Evolutionary conservation across 2,113 vertebrate genomes (phyloP).

Genomic region (Nesoenas mayeri): DNA sequence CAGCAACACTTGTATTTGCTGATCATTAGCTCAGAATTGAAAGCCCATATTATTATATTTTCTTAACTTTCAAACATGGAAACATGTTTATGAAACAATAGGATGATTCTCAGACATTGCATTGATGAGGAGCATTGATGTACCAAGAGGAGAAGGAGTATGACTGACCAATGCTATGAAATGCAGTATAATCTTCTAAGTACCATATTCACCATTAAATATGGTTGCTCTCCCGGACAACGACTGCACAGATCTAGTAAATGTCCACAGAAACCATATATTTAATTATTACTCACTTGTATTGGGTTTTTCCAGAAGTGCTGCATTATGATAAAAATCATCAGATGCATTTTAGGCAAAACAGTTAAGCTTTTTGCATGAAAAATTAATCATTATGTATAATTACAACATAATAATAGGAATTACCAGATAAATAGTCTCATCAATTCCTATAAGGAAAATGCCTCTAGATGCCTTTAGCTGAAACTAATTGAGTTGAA

Average conservation of each 20-base stretch:
- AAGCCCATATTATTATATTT: neutral
- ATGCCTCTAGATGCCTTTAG: slow-evolving; percentile 17
- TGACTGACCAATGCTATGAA: neutral
- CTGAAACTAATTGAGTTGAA: slow-evolving; percentile 30
- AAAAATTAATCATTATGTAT: slow-evolving; percentile 24
- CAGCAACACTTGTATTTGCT: neutral
- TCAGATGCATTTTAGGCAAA: neutral
- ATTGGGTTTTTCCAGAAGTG: neutral
- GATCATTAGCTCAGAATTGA: neutral
- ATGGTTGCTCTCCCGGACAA: neutral
- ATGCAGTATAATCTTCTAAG: neutral
- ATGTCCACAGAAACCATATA: neutral
- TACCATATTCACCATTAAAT: neutral
- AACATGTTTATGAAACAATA: neutral
- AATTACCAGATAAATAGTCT: neutral
- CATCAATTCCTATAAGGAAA: slow-evolving; percentile 11
- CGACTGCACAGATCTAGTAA: neutral
- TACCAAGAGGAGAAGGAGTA: neutral
- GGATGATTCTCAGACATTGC: neutral
- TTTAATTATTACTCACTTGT: neutral
- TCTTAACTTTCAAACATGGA: neutral
- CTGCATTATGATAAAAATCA: neutral
- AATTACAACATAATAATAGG: slow-evolving; percentile 30
- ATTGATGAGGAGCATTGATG: neutral
- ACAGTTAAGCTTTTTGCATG: neutral